Evolutionary conservation across 2,888 invertebrate genomes (phyloP), one percentile per base, ranked within the genome.

Genomic region (Rutpela maculata): DNA sequence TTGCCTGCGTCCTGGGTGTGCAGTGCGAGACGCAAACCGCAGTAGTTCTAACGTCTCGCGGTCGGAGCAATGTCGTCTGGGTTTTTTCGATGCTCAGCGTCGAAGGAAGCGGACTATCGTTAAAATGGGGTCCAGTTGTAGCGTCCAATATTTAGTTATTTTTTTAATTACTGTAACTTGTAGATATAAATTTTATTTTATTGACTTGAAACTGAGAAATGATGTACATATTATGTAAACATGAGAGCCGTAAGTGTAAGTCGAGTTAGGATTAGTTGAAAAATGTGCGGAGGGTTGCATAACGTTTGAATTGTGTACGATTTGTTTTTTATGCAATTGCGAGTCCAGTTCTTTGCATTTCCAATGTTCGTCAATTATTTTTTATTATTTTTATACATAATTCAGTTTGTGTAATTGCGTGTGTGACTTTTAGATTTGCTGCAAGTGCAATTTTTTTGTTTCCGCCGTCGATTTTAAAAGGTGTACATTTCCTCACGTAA

Each of bases 321-420:
- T 82, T 81, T 67, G 74, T 80, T 83, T 78, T 26, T 71, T 82
- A 78, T 80, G 80, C 82, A 75, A 78, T 81, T 73, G 55, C 35
- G 76, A 74, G 80, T 78, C 76, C 78, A 82, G 84, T 85, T 85
- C 80, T 84, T 86, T 86, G 86, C 86, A 85, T 86, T 86, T 86
- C 86, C 84, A 83, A 81, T 77, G 75, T 81, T 78, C 66, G 75
- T 78, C 75, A 60, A 68, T 78, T 76, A 74, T 78, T 80, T 82
- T 82, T 79, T 77, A 80, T 81, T 77, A 74, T 77, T 83, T 83
- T 81, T 81, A 66, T 81, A 72, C 65, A 75, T 69, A n/a, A 60
- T 50, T 75, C 57, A 77, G 74, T 76, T 78, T 75, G 74, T 80
- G 69, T 76, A 26, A 63, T 80, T 68, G 11, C 22, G 10, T 59